Conservation (phyloP, 2,797 vertebrate species). For the Geotrypetes seraphini region DNA sequence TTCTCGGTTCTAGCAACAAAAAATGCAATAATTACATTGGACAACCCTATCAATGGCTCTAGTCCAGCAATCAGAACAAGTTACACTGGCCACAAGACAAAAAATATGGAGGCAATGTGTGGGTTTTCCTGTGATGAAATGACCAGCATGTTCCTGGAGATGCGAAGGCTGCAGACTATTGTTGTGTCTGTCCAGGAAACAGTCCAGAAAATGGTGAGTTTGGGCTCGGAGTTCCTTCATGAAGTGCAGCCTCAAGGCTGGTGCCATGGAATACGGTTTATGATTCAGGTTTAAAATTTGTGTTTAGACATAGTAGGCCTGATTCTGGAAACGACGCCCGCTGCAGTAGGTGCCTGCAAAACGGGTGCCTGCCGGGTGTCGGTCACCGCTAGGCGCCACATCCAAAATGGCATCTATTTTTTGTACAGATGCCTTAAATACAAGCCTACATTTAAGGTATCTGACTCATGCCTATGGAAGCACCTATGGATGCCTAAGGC, state of each 20-base stretch:
- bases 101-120: conserved; percentile 82
- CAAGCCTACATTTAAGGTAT: no score
- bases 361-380: no score
- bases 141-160: conserved; percentile 79
- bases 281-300: no score
- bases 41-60: conserved; percentile 86
- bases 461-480: no score
- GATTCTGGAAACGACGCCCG: no score
- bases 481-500: no score
- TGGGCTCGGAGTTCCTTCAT: neutral
- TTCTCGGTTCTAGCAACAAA: conserved; percentile 49
- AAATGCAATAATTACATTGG: conserved; percentile 72
- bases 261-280: neutral
- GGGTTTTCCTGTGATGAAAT: conserved; percentile 93
- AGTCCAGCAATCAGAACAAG: conserved; percentile 88
- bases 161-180: conserved; percentile 78
- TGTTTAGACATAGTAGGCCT: no score
- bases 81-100: conserved; percentile 86
- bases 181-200: conserved; percentile 77
- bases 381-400: no score
- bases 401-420: no score
- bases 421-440: no score
- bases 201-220: conserved; percentile 84
- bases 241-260: neutral
- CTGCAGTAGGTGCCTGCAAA: no score